phyloP scores from a whole-genome alignment of 2,113 vertebrate species.

The Sinocyclocheilus grahami region DNA sequence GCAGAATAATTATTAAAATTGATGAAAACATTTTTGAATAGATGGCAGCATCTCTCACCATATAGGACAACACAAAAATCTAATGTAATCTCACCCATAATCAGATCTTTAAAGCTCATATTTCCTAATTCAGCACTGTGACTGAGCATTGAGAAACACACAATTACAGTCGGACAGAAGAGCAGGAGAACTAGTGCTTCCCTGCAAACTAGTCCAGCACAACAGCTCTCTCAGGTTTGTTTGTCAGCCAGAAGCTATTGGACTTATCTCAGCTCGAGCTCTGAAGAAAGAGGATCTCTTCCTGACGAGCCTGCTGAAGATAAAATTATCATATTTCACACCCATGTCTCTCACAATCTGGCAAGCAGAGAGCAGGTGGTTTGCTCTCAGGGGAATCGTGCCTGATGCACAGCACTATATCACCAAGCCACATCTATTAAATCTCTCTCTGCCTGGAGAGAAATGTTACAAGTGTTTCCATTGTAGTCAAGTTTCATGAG shows the following conservation, averaged over 20 bases:
- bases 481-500: conserved; percentile 55
- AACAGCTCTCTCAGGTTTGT: conserved; percentile 51
- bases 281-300: conserved; percentile 52
- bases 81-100: not conserved
- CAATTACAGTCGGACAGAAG: conserved; percentile 33
- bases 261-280: conserved; percentile 53
- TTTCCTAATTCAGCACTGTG: not conserved
- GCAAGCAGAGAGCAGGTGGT: conserved; percentile 62
- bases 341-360: conserved; percentile 62
- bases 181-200: conserved; percentile 40
- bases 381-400: conserved; percentile 58
- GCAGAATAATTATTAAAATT: too few relatives aligned
- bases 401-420: conserved; percentile 58
- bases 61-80: not conserved
- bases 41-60: not conserved
- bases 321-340: conserved; percentile 63
- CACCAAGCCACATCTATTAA: conserved; percentile 57
- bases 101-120: not conserved
- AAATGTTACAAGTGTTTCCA: conserved; percentile 58
- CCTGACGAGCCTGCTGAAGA: conserved; percentile 58
- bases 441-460: conserved; percentile 51
- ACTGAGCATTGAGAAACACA: not conserved
- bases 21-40: too few relatives aligned
- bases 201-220: conserved; percentile 48
- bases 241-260: conserved; percentile 46